Percentiles rank a stretch among this genome's conserved stretches.
Evolutionary conservation across 2,113 vertebrate species (phyloP).

Genomic region (Barbus barbus): DNA sequence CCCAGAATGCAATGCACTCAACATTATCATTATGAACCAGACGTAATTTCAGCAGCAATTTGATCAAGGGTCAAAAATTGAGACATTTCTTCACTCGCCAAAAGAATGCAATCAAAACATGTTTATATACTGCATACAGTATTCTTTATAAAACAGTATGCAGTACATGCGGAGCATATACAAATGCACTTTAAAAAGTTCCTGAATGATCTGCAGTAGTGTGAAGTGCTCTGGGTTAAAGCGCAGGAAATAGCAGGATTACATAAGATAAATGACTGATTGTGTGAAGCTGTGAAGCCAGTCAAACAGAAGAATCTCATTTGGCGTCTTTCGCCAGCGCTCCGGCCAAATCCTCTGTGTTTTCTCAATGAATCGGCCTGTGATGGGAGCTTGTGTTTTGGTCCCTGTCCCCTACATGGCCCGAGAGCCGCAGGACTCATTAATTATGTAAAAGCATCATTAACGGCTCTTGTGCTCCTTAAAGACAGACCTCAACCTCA

Average conservation of each 20-base stretch:
- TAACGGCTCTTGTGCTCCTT: too few relatives aligned
- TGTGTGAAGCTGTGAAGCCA: constrained; percentile 11
- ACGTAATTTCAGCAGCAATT: not conserved
- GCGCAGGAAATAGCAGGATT: not conserved
- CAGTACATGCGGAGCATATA: not conserved
- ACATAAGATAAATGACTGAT: not conserved
- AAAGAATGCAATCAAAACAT: not conserved
- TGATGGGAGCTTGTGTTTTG: not conserved
- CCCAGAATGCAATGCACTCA: not conserved
- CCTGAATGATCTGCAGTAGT: not conserved
- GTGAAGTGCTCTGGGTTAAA: not conserved
- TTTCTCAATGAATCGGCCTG: not conserved
- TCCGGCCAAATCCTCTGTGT: not conserved
- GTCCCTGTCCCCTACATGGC: not conserved
- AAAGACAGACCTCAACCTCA: not conserved
- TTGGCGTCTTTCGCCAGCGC: not conserved
- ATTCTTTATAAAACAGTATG: not conserved
- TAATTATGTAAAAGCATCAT: too few relatives aligned
- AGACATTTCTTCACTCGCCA: not conserved
- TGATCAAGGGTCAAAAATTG: not conserved
- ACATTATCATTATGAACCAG: not conserved
- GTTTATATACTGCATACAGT: not conserved
- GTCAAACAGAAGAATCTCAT: not conserved
- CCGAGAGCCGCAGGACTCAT: not conserved
- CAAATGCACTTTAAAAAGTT: not conserved